phyloP scores from a whole-genome alignment of 1,140 invertebrate species.

The Hylyphantes graminicola region DNA sequence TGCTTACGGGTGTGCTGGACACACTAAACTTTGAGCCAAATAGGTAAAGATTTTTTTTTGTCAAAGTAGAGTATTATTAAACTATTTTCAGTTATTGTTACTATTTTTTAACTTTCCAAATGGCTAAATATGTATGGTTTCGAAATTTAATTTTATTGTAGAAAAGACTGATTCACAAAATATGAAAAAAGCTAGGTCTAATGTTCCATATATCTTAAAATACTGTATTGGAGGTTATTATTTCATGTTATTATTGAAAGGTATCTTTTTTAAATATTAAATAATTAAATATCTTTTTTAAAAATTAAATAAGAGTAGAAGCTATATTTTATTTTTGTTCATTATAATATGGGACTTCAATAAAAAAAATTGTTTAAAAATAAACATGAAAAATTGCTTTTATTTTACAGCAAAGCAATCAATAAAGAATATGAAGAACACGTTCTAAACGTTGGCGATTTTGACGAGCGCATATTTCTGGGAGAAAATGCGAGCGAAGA shows the following conservation, averaged over 20 bases:
- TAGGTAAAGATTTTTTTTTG: conserved; percentile 65
- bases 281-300: too few species aligned
- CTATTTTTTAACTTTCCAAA: neutral
- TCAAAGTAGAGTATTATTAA: too few species aligned
- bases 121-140: too few species aligned
- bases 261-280: too few species aligned
- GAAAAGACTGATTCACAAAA: too few species aligned
- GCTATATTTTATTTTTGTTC: too few species aligned
- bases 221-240: too few species aligned
- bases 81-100: neutral
- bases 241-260: too few species aligned
- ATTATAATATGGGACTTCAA: neutral
- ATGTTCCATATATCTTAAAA: too few species aligned
- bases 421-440: conserved; percentile 91
- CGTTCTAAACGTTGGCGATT: conserved; percentile 90
- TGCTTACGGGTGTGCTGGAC: conserved; percentile 67
- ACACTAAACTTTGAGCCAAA: conserved; percentile 69
- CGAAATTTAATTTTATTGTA: too few species aligned
- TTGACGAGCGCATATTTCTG: conserved; percentile 94
- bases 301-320: too few species aligned
- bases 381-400: neutral
- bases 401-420: conserved; percentile 79
- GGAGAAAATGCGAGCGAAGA: conserved; percentile 77
- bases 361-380: neutral
- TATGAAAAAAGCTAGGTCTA: too few species aligned